A percentile compares a stretch with the other conserved stretches of the same genome.
Conservation (phyloP, 2,797 vertebrate genomes). For the Sylvia borin region DNA sequence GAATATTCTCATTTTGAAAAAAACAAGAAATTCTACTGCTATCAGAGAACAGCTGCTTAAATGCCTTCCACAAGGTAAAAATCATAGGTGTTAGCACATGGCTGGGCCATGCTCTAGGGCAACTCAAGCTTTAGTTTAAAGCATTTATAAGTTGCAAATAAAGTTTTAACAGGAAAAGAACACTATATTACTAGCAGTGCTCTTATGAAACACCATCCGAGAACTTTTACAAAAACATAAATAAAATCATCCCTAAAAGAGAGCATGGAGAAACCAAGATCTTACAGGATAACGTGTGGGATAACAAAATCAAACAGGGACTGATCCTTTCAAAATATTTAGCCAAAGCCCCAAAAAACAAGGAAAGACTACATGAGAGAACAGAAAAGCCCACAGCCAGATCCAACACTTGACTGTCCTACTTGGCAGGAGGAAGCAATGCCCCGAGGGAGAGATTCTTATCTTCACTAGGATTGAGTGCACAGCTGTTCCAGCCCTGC, state of each 20-base stretch:
- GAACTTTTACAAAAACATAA: background rate
- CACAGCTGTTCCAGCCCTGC: background rate
- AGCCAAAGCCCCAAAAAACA: background rate
- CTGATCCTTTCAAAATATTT: background rate
- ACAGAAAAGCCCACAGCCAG: background rate
- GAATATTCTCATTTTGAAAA: background rate
- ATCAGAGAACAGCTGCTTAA: slow-evolving; percentile 2
- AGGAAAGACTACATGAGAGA: background rate
- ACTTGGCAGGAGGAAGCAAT: background rate
- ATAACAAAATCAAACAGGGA: background rate
- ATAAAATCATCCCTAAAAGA: background rate
- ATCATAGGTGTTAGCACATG: background rate
- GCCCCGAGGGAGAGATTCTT: background rate
- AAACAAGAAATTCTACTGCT: background rate
- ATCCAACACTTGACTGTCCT: slow-evolving; percentile 7
- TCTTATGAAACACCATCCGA: background rate
- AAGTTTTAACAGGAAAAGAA: background rate
- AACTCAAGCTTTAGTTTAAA: background rate
- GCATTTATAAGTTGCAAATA: background rate
- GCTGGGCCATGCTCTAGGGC: background rate
- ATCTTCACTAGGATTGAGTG: background rate
- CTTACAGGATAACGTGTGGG: background rate
- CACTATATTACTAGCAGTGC: background rate
- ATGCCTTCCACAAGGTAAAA: slow-evolving; percentile 23
- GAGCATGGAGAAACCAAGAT: background rate